Evolutionary conservation across 2,888 invertebrate species (phyloP).

Genomic region (Myopa testacea): DNA sequence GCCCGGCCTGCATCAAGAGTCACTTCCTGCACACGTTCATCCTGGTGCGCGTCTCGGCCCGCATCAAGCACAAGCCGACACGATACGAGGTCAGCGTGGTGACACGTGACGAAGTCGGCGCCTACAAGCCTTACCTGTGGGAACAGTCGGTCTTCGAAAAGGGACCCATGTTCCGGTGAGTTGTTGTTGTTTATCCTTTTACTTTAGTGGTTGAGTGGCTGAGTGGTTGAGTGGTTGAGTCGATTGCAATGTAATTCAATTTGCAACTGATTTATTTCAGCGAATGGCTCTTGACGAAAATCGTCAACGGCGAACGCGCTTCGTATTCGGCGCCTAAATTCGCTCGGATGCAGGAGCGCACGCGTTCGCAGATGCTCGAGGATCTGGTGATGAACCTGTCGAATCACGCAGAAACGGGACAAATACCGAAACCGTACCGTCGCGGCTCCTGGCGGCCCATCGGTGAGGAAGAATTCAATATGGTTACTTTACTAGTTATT

Average conservation of each 20-base stretch:
- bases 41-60: constrained; percentile 88
- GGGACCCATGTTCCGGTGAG: constrained; percentile 89
- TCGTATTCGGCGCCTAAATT: constrained; percentile 96
- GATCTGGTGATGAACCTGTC: constrained; percentile 93
- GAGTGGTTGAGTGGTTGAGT: no score
- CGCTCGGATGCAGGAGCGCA: constrained; percentile 93
- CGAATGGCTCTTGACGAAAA: constrained; percentile 93
- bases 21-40: constrained; percentile 96
- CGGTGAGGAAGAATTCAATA: constrained; percentile 68
- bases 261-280: constrained; percentile 58
- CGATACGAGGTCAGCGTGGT: constrained; percentile 93
- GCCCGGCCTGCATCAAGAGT: constrained; percentile 93
- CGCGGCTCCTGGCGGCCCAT: constrained; percentile 94
- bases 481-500: no score
- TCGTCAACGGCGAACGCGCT: constrained; percentile 93
- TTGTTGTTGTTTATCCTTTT: constrained; percentile 30
- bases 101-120: constrained; percentile 93
- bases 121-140: constrained; percentile 95
- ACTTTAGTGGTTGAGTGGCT: not conserved
- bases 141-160: constrained; percentile 95
- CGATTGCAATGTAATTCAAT: no score
- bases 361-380: constrained; percentile 92
- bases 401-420: constrained; percentile 94
- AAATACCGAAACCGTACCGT: constrained; percentile 94
- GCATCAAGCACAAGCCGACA: constrained; percentile 87